Evolutionary conservation across 2,888 invertebrate genomes (phyloP).

Genomic region (Adineta ricciae): DNA sequence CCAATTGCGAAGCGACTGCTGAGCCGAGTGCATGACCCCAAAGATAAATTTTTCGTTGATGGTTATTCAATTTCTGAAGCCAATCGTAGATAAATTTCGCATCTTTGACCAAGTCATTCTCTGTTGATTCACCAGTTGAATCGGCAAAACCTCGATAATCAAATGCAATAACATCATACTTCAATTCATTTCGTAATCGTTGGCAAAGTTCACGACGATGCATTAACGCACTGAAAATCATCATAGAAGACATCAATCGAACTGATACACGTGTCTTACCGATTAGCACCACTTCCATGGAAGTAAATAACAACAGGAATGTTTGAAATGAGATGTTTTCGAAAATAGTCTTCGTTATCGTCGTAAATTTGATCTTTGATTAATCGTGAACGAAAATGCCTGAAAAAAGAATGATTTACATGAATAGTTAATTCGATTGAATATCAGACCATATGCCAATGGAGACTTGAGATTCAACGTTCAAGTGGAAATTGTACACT

Average conservation of each 20-base stretch:
- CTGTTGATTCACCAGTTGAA: slow-evolving; percentile 29
- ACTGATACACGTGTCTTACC: too few species aligned
- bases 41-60: not conserved
- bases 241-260: not conserved
- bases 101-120: slow-evolving; percentile 22
- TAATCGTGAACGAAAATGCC: slow-evolving; percentile 27
- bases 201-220: slow-evolving; percentile 18
- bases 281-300: slow-evolving; percentile 26
- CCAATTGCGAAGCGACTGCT: not conserved
- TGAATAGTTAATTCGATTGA: not conserved
- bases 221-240: not conserved
- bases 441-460: slow-evolving; percentile 23
- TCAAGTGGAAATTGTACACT: slow-evolving; percentile 27
- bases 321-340: not conserved
- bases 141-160: slow-evolving; percentile 33
- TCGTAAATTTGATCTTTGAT: not conserved
- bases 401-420: not conserved
- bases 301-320: slow-evolving; percentile 27
- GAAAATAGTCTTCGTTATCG: slow-evolving; percentile 26
- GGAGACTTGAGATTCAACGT: slow-evolving; percentile 21
- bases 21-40: slow-evolving; percentile 29
- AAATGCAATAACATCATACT: slow-evolving; percentile 25
- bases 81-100: not conserved
- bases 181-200: slow-evolving; percentile 19
- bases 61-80: slow-evolving; percentile 3